A percentile compares a stretch with the other conserved stretches of the same genome.
Evolutionary conservation across 2,113 vertebrate species (phyloP).

Genomic region (Mola mola): DNA sequence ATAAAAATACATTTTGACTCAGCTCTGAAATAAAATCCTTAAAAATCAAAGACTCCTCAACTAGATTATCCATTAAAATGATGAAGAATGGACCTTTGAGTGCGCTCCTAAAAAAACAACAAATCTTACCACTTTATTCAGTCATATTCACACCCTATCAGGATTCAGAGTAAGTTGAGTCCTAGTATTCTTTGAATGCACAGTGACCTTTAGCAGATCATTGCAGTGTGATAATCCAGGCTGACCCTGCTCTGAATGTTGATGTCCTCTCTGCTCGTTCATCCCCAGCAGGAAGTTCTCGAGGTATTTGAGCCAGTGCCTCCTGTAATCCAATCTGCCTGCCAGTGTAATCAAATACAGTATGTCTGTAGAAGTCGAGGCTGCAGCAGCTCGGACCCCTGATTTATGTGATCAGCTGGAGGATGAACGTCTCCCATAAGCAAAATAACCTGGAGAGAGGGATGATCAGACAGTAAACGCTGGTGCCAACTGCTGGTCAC

Average conservation of each 20-base stretch:
- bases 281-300: conserved; percentile 51
- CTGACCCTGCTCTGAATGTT: conserved; percentile 1
- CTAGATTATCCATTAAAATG: too few relatives aligned
- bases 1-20: too few relatives aligned
- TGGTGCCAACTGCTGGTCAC: neutral
- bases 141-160: too few relatives aligned
- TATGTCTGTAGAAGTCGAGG: conserved; percentile 51
- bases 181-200: neutral
- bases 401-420: conserved; percentile 77
- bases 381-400: conserved; percentile 24
- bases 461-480: conserved; percentile 25
- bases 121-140: too few relatives aligned
- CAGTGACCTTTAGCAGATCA: neutral
- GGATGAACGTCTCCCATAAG: conserved; percentile 32
- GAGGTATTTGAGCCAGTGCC: conserved; percentile 58
- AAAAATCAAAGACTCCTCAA: too few relatives aligned
- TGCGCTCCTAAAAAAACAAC: too few relatives aligned
- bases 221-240: neutral
- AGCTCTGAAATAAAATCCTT: too few relatives aligned
- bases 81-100: too few relatives aligned
- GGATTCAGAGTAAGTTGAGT: too few relatives aligned
- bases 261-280: conserved; percentile 13
- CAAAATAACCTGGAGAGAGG: too few relatives aligned
- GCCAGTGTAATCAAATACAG: conserved; percentile 71
- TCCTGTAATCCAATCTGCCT: conserved; percentile 71